Base-by-base conservation (phyloP, 2,888 invertebrate species). In the Noctua janthe region DNA sequence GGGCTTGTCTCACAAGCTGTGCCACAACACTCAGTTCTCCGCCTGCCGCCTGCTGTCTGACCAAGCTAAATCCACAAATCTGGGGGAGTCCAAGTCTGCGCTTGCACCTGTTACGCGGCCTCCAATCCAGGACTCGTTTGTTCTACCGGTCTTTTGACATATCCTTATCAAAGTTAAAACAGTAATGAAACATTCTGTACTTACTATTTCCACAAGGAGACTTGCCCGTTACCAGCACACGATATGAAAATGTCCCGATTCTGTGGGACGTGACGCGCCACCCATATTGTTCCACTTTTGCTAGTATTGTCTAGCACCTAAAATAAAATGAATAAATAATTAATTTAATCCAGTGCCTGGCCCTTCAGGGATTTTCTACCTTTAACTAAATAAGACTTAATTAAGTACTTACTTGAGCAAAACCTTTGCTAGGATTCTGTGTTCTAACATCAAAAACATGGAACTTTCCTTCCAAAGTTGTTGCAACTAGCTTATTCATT, bases 151-250 rank as follows among this genome's bases (percentile, higher is more conserved):
- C 29, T 15, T 29, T 1, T 29, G 29, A 29, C 7, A 15, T 29
- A 29, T 62, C 0, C 7, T 2, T 62, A 7, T 29, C 29, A 35
- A 20, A 20, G 35, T 0, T n/a, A 29, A n/a, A 43, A 69, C 8
- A n/a, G 0, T 47, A 69, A n/a, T n/a, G 3, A 69, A 0, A 29
- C 1, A 0, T 69, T 4, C 47, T 43, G 8, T 87, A 97, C 98
- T 98, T 97, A 99, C 98, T 99, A 99, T 97, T 99, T 99, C 99
- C 99, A 99, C n/a, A 99, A 97, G 85, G 98, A 98, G 35, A 99
- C 94, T n/a, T 99, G 98, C 13, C 99, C 99, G 87, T 98, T 98
- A 0, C 99, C 99, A 5, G 99, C 99, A 82, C 98, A 98, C 0
- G 99, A 99, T 91, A 98, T 97, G 92, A 99, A 99, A 39, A 99